Conservation (phyloP, 2,113 vertebrate genomes). For the Stigmatopora argus region DNA sequence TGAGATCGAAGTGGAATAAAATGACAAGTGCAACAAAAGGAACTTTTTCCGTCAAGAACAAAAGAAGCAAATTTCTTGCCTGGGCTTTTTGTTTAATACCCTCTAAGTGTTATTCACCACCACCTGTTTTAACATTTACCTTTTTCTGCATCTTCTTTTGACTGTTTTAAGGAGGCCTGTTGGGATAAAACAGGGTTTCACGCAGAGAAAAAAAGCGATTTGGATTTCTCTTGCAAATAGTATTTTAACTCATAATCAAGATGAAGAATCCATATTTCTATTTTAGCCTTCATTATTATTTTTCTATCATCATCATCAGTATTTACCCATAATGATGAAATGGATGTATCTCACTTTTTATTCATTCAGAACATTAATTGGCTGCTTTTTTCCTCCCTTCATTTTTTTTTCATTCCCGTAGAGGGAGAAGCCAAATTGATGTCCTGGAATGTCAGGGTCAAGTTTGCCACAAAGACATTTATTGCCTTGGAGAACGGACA, state of each 20-base stretch:
- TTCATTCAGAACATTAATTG: slow-evolving; percentile 42
- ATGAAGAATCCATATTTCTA: slow-evolving; percentile 56
- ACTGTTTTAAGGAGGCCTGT: slow-evolving; percentile 26
- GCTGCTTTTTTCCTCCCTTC: slow-evolving; percentile 30
- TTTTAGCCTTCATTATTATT: slow-evolving; percentile 58
- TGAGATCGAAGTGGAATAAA: slow-evolving; percentile 33
- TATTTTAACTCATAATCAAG: slow-evolving; percentile 61
- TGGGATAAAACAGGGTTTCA: slow-evolving; percentile 35
- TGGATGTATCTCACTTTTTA: slow-evolving; percentile 60
- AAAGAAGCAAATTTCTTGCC: slow-evolving; percentile 54
- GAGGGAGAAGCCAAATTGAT: slow-evolving; percentile 52
- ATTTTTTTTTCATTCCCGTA: slow-evolving; percentile 53
- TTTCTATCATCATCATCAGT: slow-evolving; percentile 60
- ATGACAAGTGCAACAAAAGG: slow-evolving; percentile 39
- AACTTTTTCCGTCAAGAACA: slow-evolving; percentile 45
- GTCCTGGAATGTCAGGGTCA: slow-evolving; percentile 66
- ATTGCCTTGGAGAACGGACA: slow-evolving; percentile 73
- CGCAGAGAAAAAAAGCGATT: slow-evolving; percentile 22
- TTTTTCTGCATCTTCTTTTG: slow-evolving; percentile 22
- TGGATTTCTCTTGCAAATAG: slow-evolving; percentile 50
- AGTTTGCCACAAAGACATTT: slow-evolving; percentile 75
- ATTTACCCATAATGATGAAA: slow-evolving; percentile 65
- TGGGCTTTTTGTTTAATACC: slow-evolving; percentile 52
- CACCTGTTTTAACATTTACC: slow-evolving; percentile 40
- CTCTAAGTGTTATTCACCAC: slow-evolving; percentile 49